phyloP scores from a whole-genome alignment of 1,140 invertebrate genomes.

The Drosophila sechellia region DNA sequence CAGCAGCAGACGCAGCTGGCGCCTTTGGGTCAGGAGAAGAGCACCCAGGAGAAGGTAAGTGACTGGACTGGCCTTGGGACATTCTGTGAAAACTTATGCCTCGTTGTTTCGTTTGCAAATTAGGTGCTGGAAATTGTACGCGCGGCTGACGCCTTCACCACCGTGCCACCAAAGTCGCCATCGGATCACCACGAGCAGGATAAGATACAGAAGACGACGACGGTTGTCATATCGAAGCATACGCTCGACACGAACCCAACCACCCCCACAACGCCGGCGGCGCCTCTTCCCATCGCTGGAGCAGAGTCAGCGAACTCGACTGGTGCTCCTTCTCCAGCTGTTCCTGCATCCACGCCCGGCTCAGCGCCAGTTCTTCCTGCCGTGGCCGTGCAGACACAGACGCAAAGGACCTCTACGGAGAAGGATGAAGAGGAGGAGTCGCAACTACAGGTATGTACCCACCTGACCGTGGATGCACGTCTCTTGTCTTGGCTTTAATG shows the following conservation, averaged over 20 bases:
- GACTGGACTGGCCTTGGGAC: conserved; percentile 23
- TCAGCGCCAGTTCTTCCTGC: conserved; percentile 22
- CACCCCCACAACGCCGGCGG: conserved; percentile 65
- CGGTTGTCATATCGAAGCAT: conserved; percentile 97
- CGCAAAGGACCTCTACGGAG: conserved; percentile 36
- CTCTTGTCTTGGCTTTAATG: conserved; percentile 49
- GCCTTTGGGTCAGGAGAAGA: conserved; percentile 88
- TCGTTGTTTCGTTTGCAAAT: conserved; percentile 35
- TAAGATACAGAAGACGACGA: conserved; percentile 93
- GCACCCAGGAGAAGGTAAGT: conserved; percentile 91
- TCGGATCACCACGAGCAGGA: conserved; percentile 87
- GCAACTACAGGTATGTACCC: conserved; percentile 76
- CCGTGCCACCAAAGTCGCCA: conserved; percentile 91
- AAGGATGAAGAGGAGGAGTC: conserved; percentile 45
- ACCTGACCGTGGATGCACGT: conserved; percentile 54
- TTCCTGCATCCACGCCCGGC: conserved; percentile 17
- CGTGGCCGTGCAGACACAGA: conserved; percentile 53
- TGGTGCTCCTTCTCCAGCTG: conserved; percentile 8
- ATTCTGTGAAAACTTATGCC: conserved; percentile 9
- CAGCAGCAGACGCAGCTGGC: conserved; percentile 75
- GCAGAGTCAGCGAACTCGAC: conserved; percentile 48
- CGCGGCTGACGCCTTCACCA: conserved; percentile 92
- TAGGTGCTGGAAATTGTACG: conserved; percentile 94
- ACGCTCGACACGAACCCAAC: conserved; percentile 87
- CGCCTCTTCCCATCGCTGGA: conserved; percentile 41